Evolutionary conservation across 2,888 invertebrate genomes (phyloP).

Genomic region (Oxycera nigricornis): DNA sequence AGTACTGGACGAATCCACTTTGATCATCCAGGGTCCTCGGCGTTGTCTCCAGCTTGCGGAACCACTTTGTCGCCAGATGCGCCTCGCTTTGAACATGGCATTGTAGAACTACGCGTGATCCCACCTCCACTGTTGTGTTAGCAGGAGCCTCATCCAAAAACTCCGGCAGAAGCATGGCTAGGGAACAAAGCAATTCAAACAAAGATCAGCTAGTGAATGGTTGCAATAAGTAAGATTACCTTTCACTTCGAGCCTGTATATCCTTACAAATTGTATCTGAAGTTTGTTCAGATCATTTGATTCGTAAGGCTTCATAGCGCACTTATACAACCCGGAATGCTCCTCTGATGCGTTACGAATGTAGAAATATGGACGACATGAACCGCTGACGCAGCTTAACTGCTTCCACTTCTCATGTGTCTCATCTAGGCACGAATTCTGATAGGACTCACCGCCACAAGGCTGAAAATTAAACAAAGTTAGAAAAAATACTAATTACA

Average conservation of each 20-base stretch:
- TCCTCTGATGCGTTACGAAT: constrained; percentile 58
- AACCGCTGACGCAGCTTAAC: constrained; percentile 54
- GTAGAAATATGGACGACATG: constrained; percentile 48
- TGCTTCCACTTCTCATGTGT: constrained; percentile 54
- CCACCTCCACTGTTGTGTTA: constrained; percentile 53
- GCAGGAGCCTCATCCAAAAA: constrained; percentile 56
- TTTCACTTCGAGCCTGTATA: constrained; percentile 58
- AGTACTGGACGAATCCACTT: constrained; percentile 51
- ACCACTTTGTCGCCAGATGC: constrained; percentile 59
- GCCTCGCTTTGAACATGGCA: constrained; percentile 59
- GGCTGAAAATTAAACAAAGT: constrained; percentile 50
- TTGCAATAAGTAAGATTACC: constrained; percentile 51
- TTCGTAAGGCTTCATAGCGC: constrained; percentile 56
- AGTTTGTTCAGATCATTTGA: constrained; percentile 52
- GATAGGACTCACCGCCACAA: constrained; percentile 51
- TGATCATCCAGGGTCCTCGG: neutral
- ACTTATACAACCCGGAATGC: constrained; percentile 60
- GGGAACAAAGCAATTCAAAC: neutral
- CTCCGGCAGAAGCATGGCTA: constrained; percentile 54
- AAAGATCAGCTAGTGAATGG: too few relatives aligned
- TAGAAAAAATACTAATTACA: neutral
- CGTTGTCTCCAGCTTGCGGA: constrained; percentile 50
- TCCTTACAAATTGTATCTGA: constrained; percentile 58
- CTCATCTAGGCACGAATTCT: constrained; percentile 51
- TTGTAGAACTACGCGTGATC: constrained; percentile 57